Evolutionary conservation across 2,888 invertebrate species (phyloP), one percentile per base, ranked within the genome.

Genomic region (Xylophagus ater): DNA sequence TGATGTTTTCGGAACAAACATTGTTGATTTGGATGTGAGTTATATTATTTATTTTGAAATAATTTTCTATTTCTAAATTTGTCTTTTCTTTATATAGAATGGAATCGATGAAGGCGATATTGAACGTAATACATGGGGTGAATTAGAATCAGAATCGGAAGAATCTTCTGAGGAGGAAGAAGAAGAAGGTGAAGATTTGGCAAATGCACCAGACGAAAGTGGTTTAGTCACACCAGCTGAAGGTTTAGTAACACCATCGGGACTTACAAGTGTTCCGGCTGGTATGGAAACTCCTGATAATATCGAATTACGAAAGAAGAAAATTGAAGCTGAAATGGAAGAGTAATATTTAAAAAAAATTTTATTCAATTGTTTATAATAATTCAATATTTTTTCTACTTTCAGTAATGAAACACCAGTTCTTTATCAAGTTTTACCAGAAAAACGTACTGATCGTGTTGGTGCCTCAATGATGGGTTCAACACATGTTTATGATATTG

Each of bases 231-330:
- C 94, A 2, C 94, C 94, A 2, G 89, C 88, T 18, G 92, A 89
- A 66, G 90, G 90, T 2, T 69, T 94, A 33, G 85, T 87, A 13
- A 96, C 94, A n/a, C 94, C 94, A 1, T 88, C 92, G 48, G 94
- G 96, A 24, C 76, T 92, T 50, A 82, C 86, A 25, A 79, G 78
- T 46, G 85, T 94, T 40, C 92, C 94, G 10, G 84, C 90, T 33
- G 96, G 96, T 42, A 77, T 97, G 69, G 97, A 98, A 69, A 98
- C 98, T 0, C 98, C 98, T 0, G 97, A 98, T 60, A 89, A 92
- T 50, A 98, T 99, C 55, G 98, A 99, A 62, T 71, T 98, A 48
- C 73, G 98, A 49, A 98, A 99, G 70, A 86, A 89, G 67, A 90
- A 94, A 59, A 87, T 92, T 46, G 96, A 96, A 64, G 83, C 80